Evolutionary conservation across 2,888 invertebrate genomes (phyloP).

Genomic region (Plemyria rubiginata): DNA sequence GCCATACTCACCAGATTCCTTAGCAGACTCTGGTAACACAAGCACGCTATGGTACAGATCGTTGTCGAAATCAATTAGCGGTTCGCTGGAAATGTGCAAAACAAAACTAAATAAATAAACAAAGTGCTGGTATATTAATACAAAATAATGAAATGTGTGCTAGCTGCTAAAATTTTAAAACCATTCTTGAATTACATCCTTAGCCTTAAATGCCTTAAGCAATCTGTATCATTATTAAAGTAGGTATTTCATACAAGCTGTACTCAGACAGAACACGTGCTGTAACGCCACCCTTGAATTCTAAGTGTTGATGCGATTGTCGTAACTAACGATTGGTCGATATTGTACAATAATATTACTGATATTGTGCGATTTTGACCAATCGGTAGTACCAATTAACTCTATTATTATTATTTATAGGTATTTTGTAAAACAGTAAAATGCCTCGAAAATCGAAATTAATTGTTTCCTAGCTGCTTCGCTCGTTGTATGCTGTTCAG

Average conservation of each 20-base stretch:
- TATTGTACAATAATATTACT: too few relatives aligned
- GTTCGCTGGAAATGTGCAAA: slow-evolving; percentile 67
- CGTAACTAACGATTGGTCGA: too few relatives aligned
- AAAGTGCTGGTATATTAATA: slow-evolving; percentile 14
- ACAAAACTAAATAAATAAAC: slow-evolving; percentile 36
- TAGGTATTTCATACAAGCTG: too few relatives aligned
- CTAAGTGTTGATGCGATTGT: too few relatives aligned
- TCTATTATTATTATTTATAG: too few relatives aligned
- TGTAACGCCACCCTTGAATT: too few relatives aligned
- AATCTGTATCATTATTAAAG: too few relatives aligned
- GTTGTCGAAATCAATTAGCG: slow-evolving; percentile 79
- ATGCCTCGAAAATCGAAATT: background rate
- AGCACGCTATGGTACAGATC: slow-evolving; percentile 76
- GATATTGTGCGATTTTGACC: too few relatives aligned
- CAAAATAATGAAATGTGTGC: slow-evolving; percentile 10
- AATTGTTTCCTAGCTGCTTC: too few relatives aligned
- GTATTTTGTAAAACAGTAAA: background rate
- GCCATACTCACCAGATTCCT: slow-evolving; percentile 69
- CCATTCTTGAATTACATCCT: background rate
- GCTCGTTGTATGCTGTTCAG: background rate
- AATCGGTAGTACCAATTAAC: too few relatives aligned
- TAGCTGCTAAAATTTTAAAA: background rate
- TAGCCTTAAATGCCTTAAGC: too few relatives aligned
- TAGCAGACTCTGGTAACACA: slow-evolving; percentile 73
- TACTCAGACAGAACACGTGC: too few relatives aligned